Percentiles rank a stretch among this genome's conserved stretches.
phyloP scores from a whole-genome alignment of 2,888 invertebrate genomes.

The Xestia c-nigrum region DNA sequence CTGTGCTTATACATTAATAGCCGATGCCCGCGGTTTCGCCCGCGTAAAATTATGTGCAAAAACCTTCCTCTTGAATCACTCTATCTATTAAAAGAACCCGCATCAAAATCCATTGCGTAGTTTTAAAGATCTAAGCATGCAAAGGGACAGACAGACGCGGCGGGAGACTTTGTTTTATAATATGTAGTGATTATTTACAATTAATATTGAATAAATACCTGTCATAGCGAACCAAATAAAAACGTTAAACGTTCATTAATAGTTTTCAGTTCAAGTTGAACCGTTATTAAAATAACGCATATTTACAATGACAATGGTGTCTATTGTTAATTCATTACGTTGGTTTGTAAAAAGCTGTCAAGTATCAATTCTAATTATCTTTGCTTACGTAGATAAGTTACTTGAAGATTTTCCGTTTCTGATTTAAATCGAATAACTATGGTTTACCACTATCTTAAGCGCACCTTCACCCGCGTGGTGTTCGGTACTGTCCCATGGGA shows the following conservation, averaged over 20 bases:
- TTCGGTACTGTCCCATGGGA: too few relatives aligned
- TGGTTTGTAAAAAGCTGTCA: conserved; percentile 30
- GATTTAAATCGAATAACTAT: not conserved
- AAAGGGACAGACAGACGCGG: too few relatives aligned
- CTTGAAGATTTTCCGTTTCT: not conserved
- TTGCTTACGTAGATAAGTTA: not conserved
- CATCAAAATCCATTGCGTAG: too few relatives aligned
- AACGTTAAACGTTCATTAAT: conserved; percentile 22
- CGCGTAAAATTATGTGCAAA: too few relatives aligned
- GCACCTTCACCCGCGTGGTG: too few relatives aligned
- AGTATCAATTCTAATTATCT: conserved; percentile 16
- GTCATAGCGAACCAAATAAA: not conserved
- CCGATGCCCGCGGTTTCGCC: too few relatives aligned
- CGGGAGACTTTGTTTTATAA: too few relatives aligned
- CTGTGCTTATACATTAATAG: too few relatives aligned
- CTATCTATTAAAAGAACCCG: too few relatives aligned
- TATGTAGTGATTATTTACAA: not conserved
- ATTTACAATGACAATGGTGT: conserved; percentile 42
- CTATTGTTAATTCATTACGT: conserved; percentile 38
- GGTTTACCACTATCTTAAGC: too few relatives aligned
- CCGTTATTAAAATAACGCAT: conserved; percentile 28
- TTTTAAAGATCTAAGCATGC: too few relatives aligned
- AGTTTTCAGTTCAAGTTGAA: conserved; percentile 20
- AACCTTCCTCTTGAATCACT: too few relatives aligned
- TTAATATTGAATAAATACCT: not conserved